Evolutionary conservation across 2,113 vertebrate species (phyloP).

Genomic region (Ictidomys tridecemlineatus): DNA sequence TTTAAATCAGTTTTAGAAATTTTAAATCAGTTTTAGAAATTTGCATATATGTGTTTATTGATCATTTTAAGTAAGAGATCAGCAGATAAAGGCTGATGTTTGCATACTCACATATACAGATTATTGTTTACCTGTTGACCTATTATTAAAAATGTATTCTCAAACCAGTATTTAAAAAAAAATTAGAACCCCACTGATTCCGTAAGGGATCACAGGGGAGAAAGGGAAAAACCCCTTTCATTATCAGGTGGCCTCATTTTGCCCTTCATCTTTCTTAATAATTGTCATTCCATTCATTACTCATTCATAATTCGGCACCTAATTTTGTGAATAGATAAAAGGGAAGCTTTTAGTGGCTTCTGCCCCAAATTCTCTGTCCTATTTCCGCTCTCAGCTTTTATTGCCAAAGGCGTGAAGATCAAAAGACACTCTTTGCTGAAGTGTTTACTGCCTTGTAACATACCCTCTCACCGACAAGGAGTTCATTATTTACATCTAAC

Average conservation of each 20-base stretch:
- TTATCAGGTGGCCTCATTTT: constrained; percentile 26
- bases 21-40: constrained; percentile 22
- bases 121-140: background rate
- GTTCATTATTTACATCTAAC: constrained; percentile 75
- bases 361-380: constrained; percentile 63
- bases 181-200: constrained; percentile 13
- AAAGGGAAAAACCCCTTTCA: background rate
- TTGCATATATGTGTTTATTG: no score
- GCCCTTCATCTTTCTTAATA: constrained; percentile 47
- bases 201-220: constrained; percentile 9
- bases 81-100: no score
- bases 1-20: constrained; percentile 27
- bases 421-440: constrained; percentile 74
- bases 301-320: constrained; percentile 21
- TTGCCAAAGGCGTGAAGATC: constrained; percentile 75
- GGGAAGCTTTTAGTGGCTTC: constrained; percentile 59
- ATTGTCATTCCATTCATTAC: constrained; percentile 33
- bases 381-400: constrained; percentile 66
- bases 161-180: background rate
- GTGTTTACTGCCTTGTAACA: constrained; percentile 72
- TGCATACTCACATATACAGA: background rate
- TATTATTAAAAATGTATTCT: constrained; percentile 41
- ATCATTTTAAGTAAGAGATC: no score
- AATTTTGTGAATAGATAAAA: constrained; percentile 74
- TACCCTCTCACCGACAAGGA: constrained; percentile 60